These are phyloP conservation scores for Pteronura brasiliensis DNA, from an alignment of 2,113 vertebrate genomes.

Conservation along the genomic window DNA sequence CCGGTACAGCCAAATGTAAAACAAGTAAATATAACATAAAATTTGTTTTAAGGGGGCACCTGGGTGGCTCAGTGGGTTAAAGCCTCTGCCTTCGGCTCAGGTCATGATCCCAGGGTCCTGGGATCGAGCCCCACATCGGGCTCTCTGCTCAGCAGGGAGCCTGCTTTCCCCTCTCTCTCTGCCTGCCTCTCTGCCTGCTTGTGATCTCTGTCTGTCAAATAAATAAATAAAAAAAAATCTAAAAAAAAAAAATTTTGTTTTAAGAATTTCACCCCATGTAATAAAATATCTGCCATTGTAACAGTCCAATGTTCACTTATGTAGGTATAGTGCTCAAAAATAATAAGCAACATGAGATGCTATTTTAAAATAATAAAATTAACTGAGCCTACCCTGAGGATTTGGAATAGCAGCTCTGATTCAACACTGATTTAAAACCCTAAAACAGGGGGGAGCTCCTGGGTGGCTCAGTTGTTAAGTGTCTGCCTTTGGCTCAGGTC, in stretches of 20 bases:
- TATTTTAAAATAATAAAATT: constrained; percentile 25
- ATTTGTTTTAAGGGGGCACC: neutral
- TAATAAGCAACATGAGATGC: neutral
- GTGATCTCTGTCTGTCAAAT: too few species aligned
- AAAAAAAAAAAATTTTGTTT: too few species aligned
- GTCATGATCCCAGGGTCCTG: too few species aligned
- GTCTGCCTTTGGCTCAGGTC: too few species aligned
- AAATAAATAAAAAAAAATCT: too few species aligned
- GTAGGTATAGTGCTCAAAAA: neutral
- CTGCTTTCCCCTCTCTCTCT: too few species aligned
- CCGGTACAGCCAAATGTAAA: neutral
- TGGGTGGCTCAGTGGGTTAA: too few species aligned
- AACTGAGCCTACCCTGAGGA: neutral
- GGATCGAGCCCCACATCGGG: too few species aligned
- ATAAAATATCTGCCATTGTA: neutral
- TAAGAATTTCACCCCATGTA: neutral
- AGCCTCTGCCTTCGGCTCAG: too few species aligned
- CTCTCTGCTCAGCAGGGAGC: too few species aligned
- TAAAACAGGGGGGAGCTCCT: neutral
- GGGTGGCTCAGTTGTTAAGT: too few species aligned
- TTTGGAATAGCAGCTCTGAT: neutral
- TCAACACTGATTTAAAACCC: neutral
- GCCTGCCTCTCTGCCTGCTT: too few species aligned
- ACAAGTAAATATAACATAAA: neutral
- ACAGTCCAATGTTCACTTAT: neutral